A percentile compares a stretch with the other conserved stretches of the same genome.
phyloP scores from a whole-genome alignment of 2,888 invertebrate genomes.

The Hyposoter dolosus region DNA sequence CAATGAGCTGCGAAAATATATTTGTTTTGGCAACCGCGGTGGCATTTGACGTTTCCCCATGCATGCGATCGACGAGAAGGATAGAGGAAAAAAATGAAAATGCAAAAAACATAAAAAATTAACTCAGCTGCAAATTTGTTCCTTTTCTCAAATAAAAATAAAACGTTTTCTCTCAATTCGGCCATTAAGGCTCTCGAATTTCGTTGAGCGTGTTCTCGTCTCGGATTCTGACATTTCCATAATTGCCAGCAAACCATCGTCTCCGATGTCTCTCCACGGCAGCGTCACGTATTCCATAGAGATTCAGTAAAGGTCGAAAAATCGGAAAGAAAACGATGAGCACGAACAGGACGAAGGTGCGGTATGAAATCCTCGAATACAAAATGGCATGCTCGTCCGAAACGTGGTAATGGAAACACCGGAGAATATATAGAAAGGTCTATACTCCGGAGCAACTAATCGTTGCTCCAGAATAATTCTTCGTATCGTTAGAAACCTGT shows the following conservation, averaged over 20 bases:
- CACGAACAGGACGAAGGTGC: neutral
- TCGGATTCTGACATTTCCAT: conserved; percentile 74
- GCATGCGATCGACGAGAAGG: too few species aligned
- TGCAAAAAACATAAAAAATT: neutral
- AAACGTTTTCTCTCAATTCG: neutral
- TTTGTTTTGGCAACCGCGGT: too few species aligned
- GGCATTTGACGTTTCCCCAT: too few species aligned
- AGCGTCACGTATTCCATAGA: conserved; percentile 26
- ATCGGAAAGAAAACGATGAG: conserved; percentile 28
- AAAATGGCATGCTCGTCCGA: conserved; percentile 46
- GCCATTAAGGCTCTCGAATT: neutral
- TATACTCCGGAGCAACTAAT: conserved; percentile 27
- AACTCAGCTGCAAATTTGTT: neutral
- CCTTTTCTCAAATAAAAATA: neutral
- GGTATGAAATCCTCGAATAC: conserved; percentile 12
- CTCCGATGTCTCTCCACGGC: conserved; percentile 16
- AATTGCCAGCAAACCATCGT: conserved; percentile 72
- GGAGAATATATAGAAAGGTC: conserved; percentile 36
- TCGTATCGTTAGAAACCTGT: conserved; percentile 45
- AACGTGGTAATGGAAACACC: conserved; percentile 33
- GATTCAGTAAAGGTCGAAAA: conserved; percentile 50
- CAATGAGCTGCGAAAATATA: too few species aligned
- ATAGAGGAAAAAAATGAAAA: too few species aligned
- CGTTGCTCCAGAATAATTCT: conserved; percentile 62
- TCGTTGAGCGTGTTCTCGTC: neutral